Percentiles rank a stretch among this genome's conserved stretches.
Conservation (phyloP, 2,113 vertebrate genomes). For the Phainopepla nitens region DNA sequence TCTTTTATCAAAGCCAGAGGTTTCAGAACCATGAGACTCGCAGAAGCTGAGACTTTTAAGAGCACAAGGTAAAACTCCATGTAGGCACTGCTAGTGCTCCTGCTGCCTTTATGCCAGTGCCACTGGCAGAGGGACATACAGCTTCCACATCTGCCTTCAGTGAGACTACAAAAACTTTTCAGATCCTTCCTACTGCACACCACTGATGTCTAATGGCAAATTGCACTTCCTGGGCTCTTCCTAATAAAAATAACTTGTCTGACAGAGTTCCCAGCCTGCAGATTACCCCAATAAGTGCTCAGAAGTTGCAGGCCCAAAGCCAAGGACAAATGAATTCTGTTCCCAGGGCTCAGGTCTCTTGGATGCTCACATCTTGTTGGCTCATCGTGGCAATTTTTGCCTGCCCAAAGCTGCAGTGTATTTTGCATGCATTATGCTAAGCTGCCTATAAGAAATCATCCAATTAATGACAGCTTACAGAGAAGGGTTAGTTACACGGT, state of each 20-base stretch:
- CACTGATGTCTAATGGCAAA: background rate
- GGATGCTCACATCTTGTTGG: background rate
- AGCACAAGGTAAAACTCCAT: background rate
- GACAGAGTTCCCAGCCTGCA: background rate
- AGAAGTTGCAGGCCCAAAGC: background rate
- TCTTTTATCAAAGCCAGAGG: background rate
- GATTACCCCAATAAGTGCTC: accelerated
- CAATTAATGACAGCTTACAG: constrained; percentile 45
- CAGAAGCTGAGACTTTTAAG: background rate
- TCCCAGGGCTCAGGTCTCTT: background rate
- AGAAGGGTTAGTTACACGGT: background rate
- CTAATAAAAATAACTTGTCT: background rate
- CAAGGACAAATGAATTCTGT: background rate
- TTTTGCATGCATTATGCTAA: constrained; percentile 46
- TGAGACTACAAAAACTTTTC: background rate
- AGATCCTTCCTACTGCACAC: background rate
- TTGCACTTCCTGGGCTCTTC: background rate
- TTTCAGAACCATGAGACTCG: background rate
- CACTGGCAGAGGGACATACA: background rate
- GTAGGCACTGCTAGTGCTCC: background rate
- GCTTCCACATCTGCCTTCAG: background rate
- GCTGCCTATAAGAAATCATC: constrained; percentile 44
- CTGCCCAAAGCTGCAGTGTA: background rate
- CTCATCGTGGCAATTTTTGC: background rate
- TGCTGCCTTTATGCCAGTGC: background rate